Conservation (phyloP, 2,113 vertebrate genomes). For the Tinamus guttatus region DNA sequence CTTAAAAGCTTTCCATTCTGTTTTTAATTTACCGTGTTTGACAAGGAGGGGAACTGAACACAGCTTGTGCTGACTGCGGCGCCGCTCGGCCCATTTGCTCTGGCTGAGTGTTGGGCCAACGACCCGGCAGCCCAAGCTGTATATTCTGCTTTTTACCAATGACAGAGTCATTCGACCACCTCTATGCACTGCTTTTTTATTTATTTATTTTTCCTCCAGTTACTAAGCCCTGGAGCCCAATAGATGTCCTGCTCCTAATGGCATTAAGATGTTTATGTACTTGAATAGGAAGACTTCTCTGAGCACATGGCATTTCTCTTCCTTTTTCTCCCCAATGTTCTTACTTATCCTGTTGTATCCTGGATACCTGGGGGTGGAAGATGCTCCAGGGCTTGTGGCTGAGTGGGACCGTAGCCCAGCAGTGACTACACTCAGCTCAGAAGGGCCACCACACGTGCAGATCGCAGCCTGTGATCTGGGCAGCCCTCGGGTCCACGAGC, state of each 20-base stretch:
- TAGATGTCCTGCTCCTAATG: not conserved
- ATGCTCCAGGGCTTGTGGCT: not conserved
- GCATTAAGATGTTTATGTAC: rapidly evolving
- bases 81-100: not conserved
- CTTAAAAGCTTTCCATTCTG: constrained; percentile 62
- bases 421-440: not conserved
- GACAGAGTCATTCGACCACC: constrained; percentile 17
- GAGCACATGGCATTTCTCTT: not conserved
- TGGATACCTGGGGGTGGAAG: not conserved
- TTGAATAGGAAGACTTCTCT: rapidly evolving
- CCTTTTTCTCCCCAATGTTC: not conserved
- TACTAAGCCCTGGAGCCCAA: not conserved
- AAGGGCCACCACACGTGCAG: not conserved
- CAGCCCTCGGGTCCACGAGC: rapidly evolving
- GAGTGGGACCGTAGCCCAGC: rapidly evolving
- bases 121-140: not conserved
- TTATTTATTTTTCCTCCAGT: not conserved
- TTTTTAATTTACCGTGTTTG: constrained; percentile 32
- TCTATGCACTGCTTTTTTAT: not conserved
- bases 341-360: not conserved
- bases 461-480: not conserved
- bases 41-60: constrained; percentile 45
- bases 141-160: constrained; percentile 20
- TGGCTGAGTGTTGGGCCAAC: not conserved
- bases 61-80: not conserved